Percentiles rank a stretch among this genome's conserved stretches.
phyloP scores from a whole-genome alignment of 92 coral and sea anemone genomes.

The Paramuricea clavata region DNA sequence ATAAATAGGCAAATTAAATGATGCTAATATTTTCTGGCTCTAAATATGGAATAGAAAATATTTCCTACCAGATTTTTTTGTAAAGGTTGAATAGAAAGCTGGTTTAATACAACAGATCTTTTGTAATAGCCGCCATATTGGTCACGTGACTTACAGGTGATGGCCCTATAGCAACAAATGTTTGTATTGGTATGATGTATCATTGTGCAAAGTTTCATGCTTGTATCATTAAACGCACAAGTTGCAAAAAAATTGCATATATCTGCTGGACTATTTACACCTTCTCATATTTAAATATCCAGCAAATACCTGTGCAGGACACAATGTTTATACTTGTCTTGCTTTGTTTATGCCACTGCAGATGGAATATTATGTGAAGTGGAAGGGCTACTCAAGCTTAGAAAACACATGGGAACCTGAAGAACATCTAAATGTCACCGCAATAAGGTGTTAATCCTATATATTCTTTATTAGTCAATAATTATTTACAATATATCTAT shows the following conservation, averaged over 20 bases:
- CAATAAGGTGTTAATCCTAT: background rate
- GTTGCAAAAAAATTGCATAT: background rate
- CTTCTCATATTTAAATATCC: no score
- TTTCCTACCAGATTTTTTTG: no score
- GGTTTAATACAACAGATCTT: background rate
- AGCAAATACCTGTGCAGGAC: no score
- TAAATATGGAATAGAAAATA: no score
- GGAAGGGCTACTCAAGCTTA: background rate
- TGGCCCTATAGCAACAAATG: background rate
- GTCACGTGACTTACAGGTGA: background rate
- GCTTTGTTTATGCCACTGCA: no score
- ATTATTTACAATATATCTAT: no score
- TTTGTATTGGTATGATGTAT: background rate
- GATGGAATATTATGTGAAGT: background rate
- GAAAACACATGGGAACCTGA: slow-evolving; percentile 18
- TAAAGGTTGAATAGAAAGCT: background rate
- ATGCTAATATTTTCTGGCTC: no score
- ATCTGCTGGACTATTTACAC: background rate
- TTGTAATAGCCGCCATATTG: background rate
- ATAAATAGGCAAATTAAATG: no score
- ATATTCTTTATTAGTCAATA: no score
- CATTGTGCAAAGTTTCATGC: background rate
- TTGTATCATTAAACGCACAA: background rate
- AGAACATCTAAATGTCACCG: background rate
- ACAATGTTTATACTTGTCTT: no score